A percentile compares a stretch with the other conserved stretches of the same genome.
These are phyloP conservation scores for Dufourea novaeangliae DNA, from an alignment of 1,140 invertebrate genomes.

Conservation along the genomic window DNA sequence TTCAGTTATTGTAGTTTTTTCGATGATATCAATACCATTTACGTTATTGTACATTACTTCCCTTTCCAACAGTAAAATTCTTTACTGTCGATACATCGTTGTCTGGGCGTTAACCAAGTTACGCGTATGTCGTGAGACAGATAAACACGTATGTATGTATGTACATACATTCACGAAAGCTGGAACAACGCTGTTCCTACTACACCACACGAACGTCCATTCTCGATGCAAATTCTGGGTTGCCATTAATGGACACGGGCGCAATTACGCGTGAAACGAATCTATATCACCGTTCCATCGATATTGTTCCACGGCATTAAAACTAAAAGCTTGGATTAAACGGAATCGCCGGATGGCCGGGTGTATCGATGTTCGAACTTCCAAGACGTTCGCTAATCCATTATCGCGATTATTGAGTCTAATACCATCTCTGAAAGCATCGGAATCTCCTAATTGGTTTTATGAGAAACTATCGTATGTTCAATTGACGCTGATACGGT, in stretches of 20 bases:
- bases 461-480: neutral
- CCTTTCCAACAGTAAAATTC: neutral
- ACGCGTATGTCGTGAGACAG: too few relatives aligned
- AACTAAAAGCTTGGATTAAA: slow-evolving; percentile 22
- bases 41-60: too few relatives aligned
- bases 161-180: too few relatives aligned
- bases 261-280: slow-evolving; percentile 27
- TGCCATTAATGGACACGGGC: neutral
- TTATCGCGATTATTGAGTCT: slow-evolving; percentile 20
- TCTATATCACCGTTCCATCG: slow-evolving; percentile 21
- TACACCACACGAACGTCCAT: neutral
- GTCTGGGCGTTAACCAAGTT: neutral
- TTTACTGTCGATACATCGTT: neutral
- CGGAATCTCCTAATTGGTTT: slow-evolving; percentile 7
- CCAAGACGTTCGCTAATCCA: neutral
- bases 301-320: slow-evolving; percentile 12
- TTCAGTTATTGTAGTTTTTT: too few relatives aligned
- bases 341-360: neutral
- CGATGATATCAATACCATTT: too few relatives aligned
- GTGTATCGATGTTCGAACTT: neutral
- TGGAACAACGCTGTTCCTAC: neutral
- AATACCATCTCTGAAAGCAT: neutral
- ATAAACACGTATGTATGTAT: neutral
- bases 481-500: neutral
- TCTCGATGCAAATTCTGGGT: neutral